Percentiles rank a stretch among this genome's conserved stretches.
Evolutionary conservation across 2,113 vertebrate genomes (phyloP).

Genomic region (Boleophthalmus pectinirostris): DNA sequence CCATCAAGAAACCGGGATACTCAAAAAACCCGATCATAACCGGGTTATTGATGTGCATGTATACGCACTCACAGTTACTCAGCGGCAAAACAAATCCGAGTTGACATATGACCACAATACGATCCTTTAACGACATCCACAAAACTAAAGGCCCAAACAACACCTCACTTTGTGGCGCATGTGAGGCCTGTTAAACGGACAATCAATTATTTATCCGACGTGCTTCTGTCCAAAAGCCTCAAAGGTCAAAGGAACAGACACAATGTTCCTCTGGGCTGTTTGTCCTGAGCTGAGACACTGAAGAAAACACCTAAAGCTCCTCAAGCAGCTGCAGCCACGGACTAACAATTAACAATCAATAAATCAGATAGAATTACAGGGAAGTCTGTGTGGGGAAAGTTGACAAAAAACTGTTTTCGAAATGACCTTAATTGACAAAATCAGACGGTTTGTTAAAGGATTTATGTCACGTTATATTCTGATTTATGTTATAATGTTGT

Average conservation of each 20-base stretch:
- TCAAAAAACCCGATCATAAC: no score
- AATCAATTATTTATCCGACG: constrained; percentile 29
- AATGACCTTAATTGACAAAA: no score
- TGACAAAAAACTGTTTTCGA: no score
- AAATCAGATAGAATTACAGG: constrained; percentile 22
- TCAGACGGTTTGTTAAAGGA: no score
- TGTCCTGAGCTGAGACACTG: constrained; percentile 20
- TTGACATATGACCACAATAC: neutral
- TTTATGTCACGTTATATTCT: no score
- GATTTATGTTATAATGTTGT: no score
- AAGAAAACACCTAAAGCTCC: constrained; percentile 18
- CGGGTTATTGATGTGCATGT: no score
- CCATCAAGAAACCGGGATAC: no score
- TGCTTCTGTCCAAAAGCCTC: constrained; percentile 29
- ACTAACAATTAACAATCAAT: constrained; percentile 26
- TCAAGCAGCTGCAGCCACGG: constrained; percentile 21
- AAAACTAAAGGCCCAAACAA: neutral
- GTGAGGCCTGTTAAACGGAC: constrained; percentile 29
- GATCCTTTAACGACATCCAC: neutral
- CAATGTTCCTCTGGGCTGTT: constrained; percentile 8
- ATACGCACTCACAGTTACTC: no score
- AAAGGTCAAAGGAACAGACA: constrained; percentile 40
- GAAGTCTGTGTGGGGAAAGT: constrained; percentile 18
- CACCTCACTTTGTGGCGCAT: neutral
- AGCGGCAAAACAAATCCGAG: neutral